Base-by-base conservation (phyloP, 37 sponge, comb jelly and placozoan species). In the Eunapius fragilis region DNA sequence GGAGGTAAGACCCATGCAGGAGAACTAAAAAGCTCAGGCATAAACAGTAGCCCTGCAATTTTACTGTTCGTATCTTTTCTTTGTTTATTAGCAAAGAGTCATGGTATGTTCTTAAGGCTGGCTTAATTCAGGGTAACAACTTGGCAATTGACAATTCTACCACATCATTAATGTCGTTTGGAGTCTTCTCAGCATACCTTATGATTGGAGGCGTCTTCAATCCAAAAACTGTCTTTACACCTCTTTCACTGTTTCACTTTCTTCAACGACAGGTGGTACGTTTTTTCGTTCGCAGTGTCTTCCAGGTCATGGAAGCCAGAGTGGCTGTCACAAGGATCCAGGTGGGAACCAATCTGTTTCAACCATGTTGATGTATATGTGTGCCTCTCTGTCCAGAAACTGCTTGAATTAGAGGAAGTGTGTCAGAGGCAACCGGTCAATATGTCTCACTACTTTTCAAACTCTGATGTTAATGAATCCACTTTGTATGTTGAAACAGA, bases 261-360 rank as follows among this genome's bases (percentile, higher is more conserved):
- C 1, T 58, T 17, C 58, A 58, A 58, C 6, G 22, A 19, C 1
- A 1, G 2, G 14, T 58, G 2, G 17, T 58, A 2, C 17, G 7
- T 4, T 58, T 19, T 2, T 58, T 13, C 14, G 17, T 58, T 17
- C 6, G 22, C 6, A 17, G 19, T 19, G 22, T 81, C 22, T 85
- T 85, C 35, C 7, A 49, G 17, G 1, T 81, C 0, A 70, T 25
- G 47, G 90, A 90, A 38, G 86, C 82, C 17, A 48, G 24, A 13
- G 86, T 90, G 34, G 77, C 86, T 11, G 7, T 85, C 49, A 23
- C n/a, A 1, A 77, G 86, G 12, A 90, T 90, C 24, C 76, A 90
- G 86, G 90, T n/a, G n/a, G n/a, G n/a, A n/a, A n/a, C n/a, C n/a
- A n/a, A n/a, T n/a, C n/a, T n/a, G n/a, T n/a, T n/a, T n/a, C n/a